phyloP scores from a whole-genome alignment of 2,113 vertebrate species.

The Oostethus manadensis region DNA sequence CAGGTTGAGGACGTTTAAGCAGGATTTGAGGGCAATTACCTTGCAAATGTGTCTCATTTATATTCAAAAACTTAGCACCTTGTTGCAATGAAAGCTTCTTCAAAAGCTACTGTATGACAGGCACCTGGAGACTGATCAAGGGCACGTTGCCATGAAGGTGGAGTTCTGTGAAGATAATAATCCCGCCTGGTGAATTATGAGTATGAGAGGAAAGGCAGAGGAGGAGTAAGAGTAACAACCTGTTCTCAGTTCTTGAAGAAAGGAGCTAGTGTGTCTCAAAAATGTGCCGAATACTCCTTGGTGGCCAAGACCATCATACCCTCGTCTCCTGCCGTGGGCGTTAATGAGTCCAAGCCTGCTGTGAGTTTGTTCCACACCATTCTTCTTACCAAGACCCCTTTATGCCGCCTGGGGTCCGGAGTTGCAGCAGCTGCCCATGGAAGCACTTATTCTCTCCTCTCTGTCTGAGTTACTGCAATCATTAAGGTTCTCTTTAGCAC shows the following conservation, averaged over 20 bases:
- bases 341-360: slow-evolving; percentile 30
- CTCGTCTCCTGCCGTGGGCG: slow-evolving; percentile 21
- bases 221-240: not conserved
- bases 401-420: not conserved
- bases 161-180: slow-evolving; percentile 21
- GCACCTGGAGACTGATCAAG: slow-evolving; percentile 14
- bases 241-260: slow-evolving; percentile 1
- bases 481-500: not conserved
- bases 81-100: slow-evolving; percentile 3
- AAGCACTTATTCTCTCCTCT: not conserved
- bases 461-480: slow-evolving; percentile 5
- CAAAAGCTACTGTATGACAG: slow-evolving; percentile 6
- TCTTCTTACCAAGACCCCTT: slow-evolving; percentile 16
- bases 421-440: not conserved
- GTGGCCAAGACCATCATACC: slow-evolving; percentile 9
- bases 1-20: not conserved
- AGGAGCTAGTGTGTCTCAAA: not conserved
- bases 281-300: slow-evolving; percentile 11
- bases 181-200: slow-evolving; percentile 12
- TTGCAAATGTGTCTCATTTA: slow-evolving; percentile 5
- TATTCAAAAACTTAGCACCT: slow-evolving; percentile 7
- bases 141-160: slow-evolving; percentile 17
- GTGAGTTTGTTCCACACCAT: slow-evolving; percentile 19
- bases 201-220: not conserved
- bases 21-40: not conserved